Percentiles rank a stretch among this genome's conserved stretches.
Evolutionary conservation across 2,888 invertebrate genomes (phyloP).

Genomic region (Unio pictorum): DNA sequence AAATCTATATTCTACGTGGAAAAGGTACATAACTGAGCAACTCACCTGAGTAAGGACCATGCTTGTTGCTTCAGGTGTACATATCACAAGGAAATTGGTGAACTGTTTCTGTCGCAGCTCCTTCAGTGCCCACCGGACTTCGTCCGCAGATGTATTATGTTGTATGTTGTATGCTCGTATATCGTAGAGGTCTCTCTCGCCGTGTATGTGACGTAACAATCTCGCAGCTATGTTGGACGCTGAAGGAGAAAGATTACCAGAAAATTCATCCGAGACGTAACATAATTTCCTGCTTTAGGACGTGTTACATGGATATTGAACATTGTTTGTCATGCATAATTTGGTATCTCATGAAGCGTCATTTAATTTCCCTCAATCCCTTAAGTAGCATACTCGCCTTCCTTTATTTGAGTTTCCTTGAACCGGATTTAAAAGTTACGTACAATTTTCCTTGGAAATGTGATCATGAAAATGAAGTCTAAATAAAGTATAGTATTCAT

Average conservation of each 20-base stretch:
- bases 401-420: too few relatives aligned
- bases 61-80: constrained; percentile 40
- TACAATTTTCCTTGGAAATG: too few relatives aligned
- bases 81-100: constrained; percentile 47
- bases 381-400: too few relatives aligned
- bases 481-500: too few relatives aligned
- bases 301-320: too few relatives aligned
- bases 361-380: too few relatives aligned
- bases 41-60: constrained; percentile 53
- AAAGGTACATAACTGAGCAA: background rate
- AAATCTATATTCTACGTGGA: background rate
- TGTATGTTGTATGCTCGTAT: constrained; percentile 48
- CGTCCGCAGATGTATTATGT: constrained; percentile 29
- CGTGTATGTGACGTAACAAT: constrained; percentile 40
- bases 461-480: too few relatives aligned
- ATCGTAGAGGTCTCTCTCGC: constrained; percentile 32
- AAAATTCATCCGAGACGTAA: background rate
- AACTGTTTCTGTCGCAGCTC: constrained; percentile 48
- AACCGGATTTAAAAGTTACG: too few relatives aligned
- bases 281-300: background rate
- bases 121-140: constrained; percentile 47
- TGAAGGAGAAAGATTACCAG: constrained; percentile 4
- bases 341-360: too few relatives aligned
- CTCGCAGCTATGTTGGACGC: constrained; percentile 37
- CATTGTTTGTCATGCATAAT: too few relatives aligned